Base-by-base conservation (phyloP, 2,888 invertebrate species). In the Sicus ferrugineus region DNA sequence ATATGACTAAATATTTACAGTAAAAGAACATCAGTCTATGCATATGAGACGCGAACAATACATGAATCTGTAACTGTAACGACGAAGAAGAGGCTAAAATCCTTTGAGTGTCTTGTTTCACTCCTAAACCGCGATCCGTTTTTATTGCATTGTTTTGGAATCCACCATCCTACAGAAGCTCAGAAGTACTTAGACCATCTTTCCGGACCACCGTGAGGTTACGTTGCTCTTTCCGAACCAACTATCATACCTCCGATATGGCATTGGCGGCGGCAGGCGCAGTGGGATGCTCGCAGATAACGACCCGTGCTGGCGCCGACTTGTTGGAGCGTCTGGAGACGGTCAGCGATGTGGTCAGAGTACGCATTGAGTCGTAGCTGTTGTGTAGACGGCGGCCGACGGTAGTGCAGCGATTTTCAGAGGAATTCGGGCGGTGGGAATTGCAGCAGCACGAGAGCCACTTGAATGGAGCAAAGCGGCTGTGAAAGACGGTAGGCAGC, bases 391-490 rank as follows among this genome's bases (percentile, higher is more conserved):
- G 81, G 2, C 84, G 80, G n/a, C 84, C 83, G 9, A 82, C 84
- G 0, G 82, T 83, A 69, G 83, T 79, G 70, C 84, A 84, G 38
- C 84, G 83, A 46, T 79, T 81, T 70, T 79, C 82, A 5, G 80
- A 76, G 11, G 83, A 81, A 72, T 81, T 83, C 70, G 78, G 79
- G 66, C 83, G 81, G 70, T 78, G 79, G 2, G 81, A 77, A 69
- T 83, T 82, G 70, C 90, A 90, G 86, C 90, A 89, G 74, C 84
- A 84, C 52, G 79, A 76, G 61, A 91, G 84, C 91, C 91, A 91
- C 75, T 90, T 90, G 83, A 90, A 90, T 9, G 91, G 91, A 0
- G 91, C 90, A 73, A 90, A 88, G 30, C 84, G 84, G 69, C 86
- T 85, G 72, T 1, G 67, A 16, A 67, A 19, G 48, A 46, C 42